Percentiles rank a stretch among this genome's conserved stretches.
phyloP scores from a whole-genome alignment of 2,113 vertebrate species.

The Oreotrochilus melanogaster region DNA sequence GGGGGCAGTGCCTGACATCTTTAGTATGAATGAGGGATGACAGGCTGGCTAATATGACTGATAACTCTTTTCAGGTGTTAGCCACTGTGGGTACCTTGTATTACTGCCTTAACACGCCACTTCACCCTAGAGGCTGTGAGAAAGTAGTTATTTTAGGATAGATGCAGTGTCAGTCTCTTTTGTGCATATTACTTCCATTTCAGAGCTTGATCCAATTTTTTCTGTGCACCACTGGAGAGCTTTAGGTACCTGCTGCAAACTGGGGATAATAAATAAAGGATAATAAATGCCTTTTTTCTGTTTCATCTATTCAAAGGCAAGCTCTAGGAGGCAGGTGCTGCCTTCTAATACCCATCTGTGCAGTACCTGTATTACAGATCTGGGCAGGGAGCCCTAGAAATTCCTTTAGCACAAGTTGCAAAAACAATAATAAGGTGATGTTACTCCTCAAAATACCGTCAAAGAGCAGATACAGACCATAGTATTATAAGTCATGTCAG shows the following conservation, averaged over 20 bases:
- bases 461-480: background rate
- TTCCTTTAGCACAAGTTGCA: background rate
- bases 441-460: conserved; percentile 10
- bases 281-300: background rate
- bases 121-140: background rate
- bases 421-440: background rate
- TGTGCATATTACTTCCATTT: background rate
- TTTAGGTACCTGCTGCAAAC: background rate
- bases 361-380: background rate
- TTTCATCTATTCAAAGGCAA: no score
- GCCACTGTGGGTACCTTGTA: background rate
- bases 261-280: background rate
- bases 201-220: background rate
- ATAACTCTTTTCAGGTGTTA: background rate
- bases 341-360: background rate
- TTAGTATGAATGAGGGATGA: background rate
- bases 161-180: background rate
- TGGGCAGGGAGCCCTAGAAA: background rate
- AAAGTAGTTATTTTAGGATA: background rate
- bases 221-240: background rate
- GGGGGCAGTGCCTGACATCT: background rate
- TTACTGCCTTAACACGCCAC: background rate
- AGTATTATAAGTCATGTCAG: background rate
- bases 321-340: background rate
- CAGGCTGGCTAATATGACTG: background rate